Evolutionary conservation across 2,888 invertebrate genomes (phyloP).

Genomic region (Hemistola chrysoprasaria): DNA sequence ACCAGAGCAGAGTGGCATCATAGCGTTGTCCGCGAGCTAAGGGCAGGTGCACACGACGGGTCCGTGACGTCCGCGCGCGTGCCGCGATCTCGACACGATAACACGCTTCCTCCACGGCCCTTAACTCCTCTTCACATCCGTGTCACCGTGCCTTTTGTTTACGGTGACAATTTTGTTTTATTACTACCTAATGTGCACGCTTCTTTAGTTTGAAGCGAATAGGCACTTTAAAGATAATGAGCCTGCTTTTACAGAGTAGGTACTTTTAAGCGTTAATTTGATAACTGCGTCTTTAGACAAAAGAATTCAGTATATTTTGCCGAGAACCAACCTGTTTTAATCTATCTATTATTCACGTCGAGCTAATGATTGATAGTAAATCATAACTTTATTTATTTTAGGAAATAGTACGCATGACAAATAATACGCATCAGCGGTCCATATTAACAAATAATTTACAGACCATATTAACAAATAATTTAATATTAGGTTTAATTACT

Average conservation of each 20-base stretch:
- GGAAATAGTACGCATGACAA: too few species aligned
- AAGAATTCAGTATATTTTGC: background rate
- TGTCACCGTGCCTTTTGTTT: conserved; percentile 38
- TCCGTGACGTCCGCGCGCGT: conserved; percentile 31
- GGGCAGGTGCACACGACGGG: conserved; percentile 57
- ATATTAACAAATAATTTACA: too few species aligned
- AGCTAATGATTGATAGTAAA: too few species aligned
- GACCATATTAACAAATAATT: too few species aligned
- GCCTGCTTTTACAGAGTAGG: conserved; percentile 13
- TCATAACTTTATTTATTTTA: too few species aligned
- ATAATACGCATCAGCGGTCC: too few species aligned
- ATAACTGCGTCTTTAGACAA: background rate
- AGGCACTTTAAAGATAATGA: conserved; percentile 22
- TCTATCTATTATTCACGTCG: too few species aligned
- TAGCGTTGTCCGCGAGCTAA: conserved; percentile 26
- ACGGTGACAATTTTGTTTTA: conserved; percentile 54
- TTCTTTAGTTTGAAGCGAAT: conserved; percentile 34
- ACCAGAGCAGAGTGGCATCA: conserved; percentile 16
- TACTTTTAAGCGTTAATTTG: background rate
- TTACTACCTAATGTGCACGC: conserved; percentile 34
- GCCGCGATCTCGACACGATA: conserved; percentile 26
- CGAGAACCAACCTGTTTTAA: too few species aligned
- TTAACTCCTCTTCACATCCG: conserved; percentile 43
- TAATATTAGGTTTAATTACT: too few species aligned
- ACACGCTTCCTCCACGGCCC: conserved; percentile 44